Percentiles rank a stretch among this genome's conserved stretches.
Evolutionary conservation across 2,797 vertebrate genomes (phyloP).

Genomic region (Coilia nasus): DNA sequence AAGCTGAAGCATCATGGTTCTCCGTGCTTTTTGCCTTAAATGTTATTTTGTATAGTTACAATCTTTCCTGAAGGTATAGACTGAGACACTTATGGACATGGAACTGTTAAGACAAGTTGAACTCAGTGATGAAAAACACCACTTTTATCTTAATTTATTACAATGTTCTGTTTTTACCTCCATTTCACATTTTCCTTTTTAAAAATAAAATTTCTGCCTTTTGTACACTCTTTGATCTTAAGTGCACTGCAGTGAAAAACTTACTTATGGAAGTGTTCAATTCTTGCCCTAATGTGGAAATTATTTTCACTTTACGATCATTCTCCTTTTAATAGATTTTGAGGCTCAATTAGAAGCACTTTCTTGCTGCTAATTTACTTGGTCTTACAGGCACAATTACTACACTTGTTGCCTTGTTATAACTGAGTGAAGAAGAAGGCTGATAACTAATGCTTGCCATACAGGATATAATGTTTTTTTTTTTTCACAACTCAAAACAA

Average conservation of each 20-base stretch:
- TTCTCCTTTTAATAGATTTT: neutral
- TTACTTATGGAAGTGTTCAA: neutral
- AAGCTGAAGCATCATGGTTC: neutral
- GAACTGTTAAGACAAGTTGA: conserved; percentile 17
- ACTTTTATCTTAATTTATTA: conserved; percentile 26
- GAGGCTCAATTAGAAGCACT: neutral
- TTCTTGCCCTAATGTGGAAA: neutral
- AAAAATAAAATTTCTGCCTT: neutral
- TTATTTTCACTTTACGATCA: neutral
- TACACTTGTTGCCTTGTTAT: conserved; percentile 12
- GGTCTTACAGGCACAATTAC: neutral
- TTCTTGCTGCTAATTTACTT: neutral
- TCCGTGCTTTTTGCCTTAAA: conserved; percentile 7
- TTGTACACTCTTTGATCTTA: neutral
- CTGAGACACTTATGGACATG: conserved; percentile 16
- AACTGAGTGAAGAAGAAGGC: neutral
- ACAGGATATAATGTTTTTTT: neutral
- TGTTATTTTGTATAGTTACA: conserved; percentile 19
- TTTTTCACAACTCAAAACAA: neutral
- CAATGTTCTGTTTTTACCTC: neutral
- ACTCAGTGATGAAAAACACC: conserved; percentile 22
- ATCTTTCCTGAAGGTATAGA: conserved; percentile 4
- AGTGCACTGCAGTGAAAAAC: neutral
- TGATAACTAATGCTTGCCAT: neutral
- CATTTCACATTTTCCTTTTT: neutral